These are phyloP conservation scores for Scomberomorus guttatus DNA, from an alignment of 2,797 vertebrate species.

Conservation along the genomic window DNA sequence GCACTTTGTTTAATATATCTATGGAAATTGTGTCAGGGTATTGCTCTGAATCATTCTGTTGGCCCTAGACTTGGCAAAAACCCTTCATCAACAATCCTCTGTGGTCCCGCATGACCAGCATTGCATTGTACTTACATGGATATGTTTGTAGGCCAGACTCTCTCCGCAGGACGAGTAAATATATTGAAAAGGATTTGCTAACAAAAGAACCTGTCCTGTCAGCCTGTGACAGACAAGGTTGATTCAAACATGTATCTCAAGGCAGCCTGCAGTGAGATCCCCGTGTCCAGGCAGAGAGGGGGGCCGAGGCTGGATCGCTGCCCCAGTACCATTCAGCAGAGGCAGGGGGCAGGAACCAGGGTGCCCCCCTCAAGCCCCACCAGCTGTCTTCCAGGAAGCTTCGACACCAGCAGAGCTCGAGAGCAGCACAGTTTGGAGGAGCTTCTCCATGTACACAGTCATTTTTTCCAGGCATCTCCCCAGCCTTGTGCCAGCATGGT, in stretches of 20 bases:
- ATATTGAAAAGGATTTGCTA: conserved; percentile 63
- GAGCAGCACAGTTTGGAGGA: conserved; percentile 59
- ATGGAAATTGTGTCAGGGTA: conserved; percentile 50
- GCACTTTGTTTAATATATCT: conserved; percentile 43
- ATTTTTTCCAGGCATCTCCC: conserved; percentile 49
- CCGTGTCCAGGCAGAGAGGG: conserved; percentile 73
- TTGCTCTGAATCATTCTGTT: conserved; percentile 52
- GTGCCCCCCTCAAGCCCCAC: conserved; percentile 56
- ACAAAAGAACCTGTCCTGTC: conserved; percentile 56
- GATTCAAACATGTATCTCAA: conserved; percentile 78
- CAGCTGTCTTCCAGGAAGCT: conserved; percentile 54
- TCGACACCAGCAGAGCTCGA: conserved; percentile 48
- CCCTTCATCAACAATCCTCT: conserved; percentile 47
- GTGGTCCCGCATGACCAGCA: conserved; percentile 50
- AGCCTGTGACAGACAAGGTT: conserved; percentile 36
- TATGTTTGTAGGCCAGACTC: conserved; percentile 47
- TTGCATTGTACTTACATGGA: conserved; percentile 59
- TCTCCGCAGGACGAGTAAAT: conserved; percentile 53
- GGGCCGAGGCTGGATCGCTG: conserved; percentile 68
- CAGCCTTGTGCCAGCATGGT: conserved; percentile 64
- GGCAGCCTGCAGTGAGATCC: conserved; percentile 76
- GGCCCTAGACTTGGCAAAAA: conserved; percentile 46
- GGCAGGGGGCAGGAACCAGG: conserved; percentile 62
- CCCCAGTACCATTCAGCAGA: conserved; percentile 63
- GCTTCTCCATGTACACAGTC: conserved; percentile 52